These are phyloP conservation scores for Ameiurus melas DNA, from an alignment of 2,113 vertebrate species.

Conservation along the genomic window DNA sequence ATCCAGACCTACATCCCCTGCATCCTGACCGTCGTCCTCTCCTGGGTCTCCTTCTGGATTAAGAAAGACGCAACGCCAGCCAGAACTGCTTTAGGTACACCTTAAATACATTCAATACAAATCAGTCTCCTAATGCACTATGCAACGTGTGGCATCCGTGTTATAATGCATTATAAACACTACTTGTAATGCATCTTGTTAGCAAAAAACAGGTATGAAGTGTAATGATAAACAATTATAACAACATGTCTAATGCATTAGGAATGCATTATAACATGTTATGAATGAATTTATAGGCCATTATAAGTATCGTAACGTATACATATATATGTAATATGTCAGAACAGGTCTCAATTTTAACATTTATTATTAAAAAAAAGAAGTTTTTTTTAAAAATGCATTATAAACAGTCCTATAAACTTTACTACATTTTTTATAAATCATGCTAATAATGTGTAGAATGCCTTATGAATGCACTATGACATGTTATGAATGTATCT, in stretches of 20 bases:
- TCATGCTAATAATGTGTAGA: neutral
- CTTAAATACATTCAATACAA: too few relatives aligned
- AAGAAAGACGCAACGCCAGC: slow-evolving; percentile 97
- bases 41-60: slow-evolving; percentile 98
- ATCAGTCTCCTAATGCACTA: too few relatives aligned
- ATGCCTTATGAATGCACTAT: neutral
- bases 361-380: too few relatives aligned
- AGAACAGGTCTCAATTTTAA: neutral
- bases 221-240: neutral
- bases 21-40: slow-evolving; percentile 93
- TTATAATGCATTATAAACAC: neutral
- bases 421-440: neutral
- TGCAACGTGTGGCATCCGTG: neutral
- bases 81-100: slow-evolving; percentile 88
- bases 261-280: neutral
- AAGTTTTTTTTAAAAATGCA: neutral
- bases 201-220: neutral
- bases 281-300: neutral
- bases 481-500: neutral
- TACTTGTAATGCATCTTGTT: neutral
- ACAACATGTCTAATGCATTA: neutral
- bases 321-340: too few relatives aligned
- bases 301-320: neutral
- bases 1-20: slow-evolving; percentile 98
- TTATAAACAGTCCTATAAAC: neutral